Evolutionary conservation across 2,888 invertebrate species (phyloP).

Genomic region (Epirrhoe tristata): DNA sequence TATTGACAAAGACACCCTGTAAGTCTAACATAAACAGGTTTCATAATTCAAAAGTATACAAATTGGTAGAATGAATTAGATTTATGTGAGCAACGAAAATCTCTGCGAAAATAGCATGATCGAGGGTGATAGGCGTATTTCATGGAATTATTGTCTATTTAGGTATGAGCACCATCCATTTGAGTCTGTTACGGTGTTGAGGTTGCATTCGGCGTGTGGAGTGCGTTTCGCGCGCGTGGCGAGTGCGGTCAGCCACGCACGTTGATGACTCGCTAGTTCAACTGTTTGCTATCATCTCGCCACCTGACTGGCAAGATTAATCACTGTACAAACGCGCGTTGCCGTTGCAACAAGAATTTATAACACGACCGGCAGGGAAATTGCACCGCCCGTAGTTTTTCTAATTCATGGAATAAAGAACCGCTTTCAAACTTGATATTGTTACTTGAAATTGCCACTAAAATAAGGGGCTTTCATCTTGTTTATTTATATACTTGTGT

Average conservation of each 20-base stretch:
- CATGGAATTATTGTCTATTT: slow-evolving; percentile 8
- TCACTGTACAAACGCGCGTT: slow-evolving; percentile 28
- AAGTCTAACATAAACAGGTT: too few relatives aligned
- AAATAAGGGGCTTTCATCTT: background rate
- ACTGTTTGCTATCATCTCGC: slow-evolving; percentile 15
- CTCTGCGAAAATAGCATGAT: background rate
- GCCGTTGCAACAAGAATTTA: slow-evolving; percentile 10
- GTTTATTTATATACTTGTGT: background rate
- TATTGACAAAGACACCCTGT: too few relatives aligned
- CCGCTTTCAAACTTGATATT: slow-evolving; percentile 2
- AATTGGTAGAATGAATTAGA: background rate
- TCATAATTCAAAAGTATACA: too few relatives aligned
- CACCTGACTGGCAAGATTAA: slow-evolving; percentile 20
- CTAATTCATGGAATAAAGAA: background rate
- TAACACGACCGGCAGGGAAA: slow-evolving; percentile 10
- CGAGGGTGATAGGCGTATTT: background rate
- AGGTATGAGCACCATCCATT: slow-evolving; percentile 4
- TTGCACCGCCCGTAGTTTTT: background rate
- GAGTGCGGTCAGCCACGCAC: slow-evolving; percentile 7
- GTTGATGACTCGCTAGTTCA: slow-evolving; percentile 7
- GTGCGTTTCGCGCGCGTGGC: slow-evolving; percentile 14
- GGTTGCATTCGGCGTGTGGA: slow-evolving; percentile 11
- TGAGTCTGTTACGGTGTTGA: background rate
- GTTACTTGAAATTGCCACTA: background rate
- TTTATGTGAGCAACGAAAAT: background rate